These are phyloP conservation scores for Cranoglanis bouderius DNA, from an alignment of 2,113 vertebrate genomes.

Conservation along the genomic window DNA sequence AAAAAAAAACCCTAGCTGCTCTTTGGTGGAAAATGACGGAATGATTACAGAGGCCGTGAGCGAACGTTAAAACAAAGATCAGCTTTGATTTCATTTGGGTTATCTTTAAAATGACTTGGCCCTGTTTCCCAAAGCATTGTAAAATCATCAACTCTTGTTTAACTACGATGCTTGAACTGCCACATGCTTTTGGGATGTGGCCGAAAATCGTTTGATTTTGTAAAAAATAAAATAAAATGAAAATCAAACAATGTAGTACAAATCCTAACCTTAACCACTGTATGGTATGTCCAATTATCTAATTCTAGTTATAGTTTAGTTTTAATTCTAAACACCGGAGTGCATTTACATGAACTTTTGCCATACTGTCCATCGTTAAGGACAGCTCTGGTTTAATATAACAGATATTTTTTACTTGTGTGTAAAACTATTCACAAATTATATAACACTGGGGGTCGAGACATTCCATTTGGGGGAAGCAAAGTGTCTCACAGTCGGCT, in stretches of 20 bases:
- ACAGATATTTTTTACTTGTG: not conserved
- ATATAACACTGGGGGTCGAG: not conserved
- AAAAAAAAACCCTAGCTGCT: not conserved
- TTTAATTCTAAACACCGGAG: not conserved
- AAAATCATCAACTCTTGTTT: not conserved
- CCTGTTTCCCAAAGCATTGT: not conserved
- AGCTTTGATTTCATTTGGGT: not conserved
- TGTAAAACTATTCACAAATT: not conserved
- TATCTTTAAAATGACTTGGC: not conserved
- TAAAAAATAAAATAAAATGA: not conserved
- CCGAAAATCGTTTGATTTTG: not conserved
- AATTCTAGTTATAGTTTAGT: not conserved
- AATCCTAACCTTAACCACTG: not conserved
- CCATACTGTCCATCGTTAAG: not conserved
- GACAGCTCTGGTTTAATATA: not conserved
- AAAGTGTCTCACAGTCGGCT: not conserved
- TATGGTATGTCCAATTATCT: not conserved
- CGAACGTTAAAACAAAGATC: not conserved
- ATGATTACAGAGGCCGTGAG: not conserved
- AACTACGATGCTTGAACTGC: not conserved
- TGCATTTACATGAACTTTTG: not conserved
- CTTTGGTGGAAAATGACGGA: not conserved
- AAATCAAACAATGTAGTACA: not conserved
- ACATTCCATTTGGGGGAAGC: not conserved
- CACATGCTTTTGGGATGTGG: not conserved